phyloP scores from a whole-genome alignment of 2,797 vertebrate species.

The Sebastes trivittatus region DNA sequence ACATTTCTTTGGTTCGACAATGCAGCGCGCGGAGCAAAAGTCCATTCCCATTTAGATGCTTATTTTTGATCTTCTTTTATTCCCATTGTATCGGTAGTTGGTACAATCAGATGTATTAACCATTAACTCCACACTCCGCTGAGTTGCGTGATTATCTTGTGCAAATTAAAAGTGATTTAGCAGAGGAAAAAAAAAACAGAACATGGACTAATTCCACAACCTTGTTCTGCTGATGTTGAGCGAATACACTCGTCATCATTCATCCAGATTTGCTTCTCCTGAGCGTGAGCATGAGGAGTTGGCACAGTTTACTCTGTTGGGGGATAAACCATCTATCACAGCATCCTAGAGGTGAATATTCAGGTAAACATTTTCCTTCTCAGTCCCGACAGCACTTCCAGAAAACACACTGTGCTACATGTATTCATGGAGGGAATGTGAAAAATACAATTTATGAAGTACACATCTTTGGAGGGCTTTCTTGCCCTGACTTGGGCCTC shows the following conservation, averaged over 20 bases:
- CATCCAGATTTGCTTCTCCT: constrained; percentile 26
- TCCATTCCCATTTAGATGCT: constrained; percentile 60
- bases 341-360: constrained; percentile 12
- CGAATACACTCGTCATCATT: constrained; percentile 43
- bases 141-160: constrained; percentile 55
- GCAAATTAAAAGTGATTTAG: constrained; percentile 57
- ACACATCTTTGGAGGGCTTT: neutral
- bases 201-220: constrained; percentile 43
- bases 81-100: constrained; percentile 40
- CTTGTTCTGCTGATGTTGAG: constrained; percentile 46
- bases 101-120: constrained; percentile 58
- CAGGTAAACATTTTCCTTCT: neutral
- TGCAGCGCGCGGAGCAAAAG: constrained; percentile 4
- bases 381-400: neutral
- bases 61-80: constrained; percentile 64
- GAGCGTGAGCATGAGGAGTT: neutral
- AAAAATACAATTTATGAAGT: neutral
- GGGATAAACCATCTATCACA: constrained; percentile 27
- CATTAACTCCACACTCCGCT: constrained; percentile 41
- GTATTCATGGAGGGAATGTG: neutral
- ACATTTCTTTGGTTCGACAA: constrained; percentile 55
- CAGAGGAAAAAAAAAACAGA: neutral
- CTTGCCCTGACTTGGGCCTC: constrained; percentile 1
- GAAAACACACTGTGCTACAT: neutral
- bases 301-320: neutral